Conservation (phyloP, 1,140 invertebrate species). For the Stegodyphus dumicola region DNA sequence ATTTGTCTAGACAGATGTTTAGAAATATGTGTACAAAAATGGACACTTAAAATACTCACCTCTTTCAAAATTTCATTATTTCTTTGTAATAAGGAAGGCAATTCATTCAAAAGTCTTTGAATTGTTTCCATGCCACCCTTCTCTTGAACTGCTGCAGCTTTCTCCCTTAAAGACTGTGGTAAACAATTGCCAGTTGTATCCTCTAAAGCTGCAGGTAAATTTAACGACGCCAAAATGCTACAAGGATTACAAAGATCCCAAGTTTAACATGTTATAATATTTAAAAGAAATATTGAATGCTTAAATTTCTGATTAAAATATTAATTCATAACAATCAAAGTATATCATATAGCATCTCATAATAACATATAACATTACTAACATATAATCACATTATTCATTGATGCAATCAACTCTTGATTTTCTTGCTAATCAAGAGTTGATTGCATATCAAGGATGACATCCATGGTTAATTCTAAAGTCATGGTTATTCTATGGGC, state of each 20-base stretch:
- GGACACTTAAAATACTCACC: slow-evolving; percentile 69
- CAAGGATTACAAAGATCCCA: neutral
- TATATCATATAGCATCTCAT: too few relatives aligned
- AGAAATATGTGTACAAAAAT: too few relatives aligned
- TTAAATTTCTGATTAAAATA: neutral
- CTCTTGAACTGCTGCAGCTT: slow-evolving; percentile 79
- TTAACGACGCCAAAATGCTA: slow-evolving; percentile 90
- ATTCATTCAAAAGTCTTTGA: slow-evolving; percentile 77
- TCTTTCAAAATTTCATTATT: slow-evolving; percentile 97
- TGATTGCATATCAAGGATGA: too few relatives aligned
- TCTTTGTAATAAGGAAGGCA: slow-evolving; percentile 89
- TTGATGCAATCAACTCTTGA: too few relatives aligned
- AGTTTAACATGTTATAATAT: neutral
- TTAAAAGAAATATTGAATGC: neutral
- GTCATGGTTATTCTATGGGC: too few relatives aligned
- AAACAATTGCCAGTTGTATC: slow-evolving; percentile 80
- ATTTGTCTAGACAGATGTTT: too few relatives aligned
- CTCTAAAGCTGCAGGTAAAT: slow-evolving; percentile 97
- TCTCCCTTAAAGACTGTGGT: slow-evolving; percentile 90
- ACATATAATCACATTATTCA: too few relatives aligned
- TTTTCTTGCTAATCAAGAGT: too few relatives aligned
- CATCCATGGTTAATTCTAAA: too few relatives aligned
- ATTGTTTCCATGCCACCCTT: slow-evolving; percentile 74
- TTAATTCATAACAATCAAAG: too few relatives aligned
- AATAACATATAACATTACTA: too few relatives aligned